Conservation (phyloP, 2,888 invertebrate genomes). For the Aromia moschata region DNA sequence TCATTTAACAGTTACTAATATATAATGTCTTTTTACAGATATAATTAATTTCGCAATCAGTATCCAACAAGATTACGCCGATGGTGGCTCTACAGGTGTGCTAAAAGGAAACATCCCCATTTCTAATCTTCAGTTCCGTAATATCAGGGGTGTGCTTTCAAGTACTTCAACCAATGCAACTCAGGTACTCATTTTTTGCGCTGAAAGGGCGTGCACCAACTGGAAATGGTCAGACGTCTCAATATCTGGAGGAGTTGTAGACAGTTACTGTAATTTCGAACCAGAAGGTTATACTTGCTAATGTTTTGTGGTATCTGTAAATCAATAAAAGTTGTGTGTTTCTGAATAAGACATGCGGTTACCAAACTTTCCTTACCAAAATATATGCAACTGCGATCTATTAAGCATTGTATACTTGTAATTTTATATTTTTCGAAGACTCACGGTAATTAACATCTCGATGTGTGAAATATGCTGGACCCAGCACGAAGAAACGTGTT, state of each 20-base stretch:
- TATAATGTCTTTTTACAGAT: too few species aligned
- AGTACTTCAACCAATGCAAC: conserved; percentile 23
- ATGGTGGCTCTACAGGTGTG: conserved; percentile 30
- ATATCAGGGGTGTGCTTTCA: conserved; percentile 35
- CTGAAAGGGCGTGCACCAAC: conserved; percentile 37
- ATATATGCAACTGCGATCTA: too few species aligned
- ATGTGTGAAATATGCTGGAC: too few species aligned
- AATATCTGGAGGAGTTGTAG: conserved; percentile 29
- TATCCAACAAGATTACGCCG: conserved; percentile 41
- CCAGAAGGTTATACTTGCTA: conserved; percentile 38
- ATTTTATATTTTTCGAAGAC: too few species aligned
- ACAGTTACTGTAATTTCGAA: conserved; percentile 30
- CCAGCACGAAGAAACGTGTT: too few species aligned
- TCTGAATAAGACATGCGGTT: too few species aligned
- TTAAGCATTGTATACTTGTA: too few species aligned
- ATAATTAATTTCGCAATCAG: conserved; percentile 36
- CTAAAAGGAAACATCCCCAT: conserved; percentile 41
- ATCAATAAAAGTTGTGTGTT: background rate
- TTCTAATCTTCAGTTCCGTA: conserved; percentile 34
- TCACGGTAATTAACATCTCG: too few species aligned
- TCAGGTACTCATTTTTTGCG: conserved; percentile 37
- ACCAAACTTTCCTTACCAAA: too few species aligned
- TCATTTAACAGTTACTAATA: too few species aligned
- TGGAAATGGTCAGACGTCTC: conserved; percentile 39
- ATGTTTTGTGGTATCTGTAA: background rate